Percentiles rank a stretch among this genome's conserved stretches.
These are phyloP conservation scores for Rostratula benghalensis DNA, from an alignment of 2,113 vertebrate genomes.

Conservation along the genomic window DNA sequence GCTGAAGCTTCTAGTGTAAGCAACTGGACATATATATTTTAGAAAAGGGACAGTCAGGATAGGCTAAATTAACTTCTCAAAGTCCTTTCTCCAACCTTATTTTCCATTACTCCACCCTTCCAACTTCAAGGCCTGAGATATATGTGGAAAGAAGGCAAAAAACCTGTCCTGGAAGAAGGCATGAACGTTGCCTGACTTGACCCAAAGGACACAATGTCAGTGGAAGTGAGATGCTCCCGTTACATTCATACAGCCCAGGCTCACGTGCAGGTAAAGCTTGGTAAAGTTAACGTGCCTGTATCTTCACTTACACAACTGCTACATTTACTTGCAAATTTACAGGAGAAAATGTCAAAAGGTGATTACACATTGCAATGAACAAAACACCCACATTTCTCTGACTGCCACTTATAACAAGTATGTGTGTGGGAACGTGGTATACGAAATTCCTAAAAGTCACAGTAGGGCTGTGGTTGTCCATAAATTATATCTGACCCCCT, in stretches of 20 bases:
- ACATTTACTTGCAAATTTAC: slow-evolving; percentile 13
- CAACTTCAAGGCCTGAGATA: background rate
- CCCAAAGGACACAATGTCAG: background rate
- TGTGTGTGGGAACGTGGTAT: background rate
- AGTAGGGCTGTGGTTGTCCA: background rate
- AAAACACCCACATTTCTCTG: slow-evolving; percentile 38
- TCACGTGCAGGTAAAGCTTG: background rate
- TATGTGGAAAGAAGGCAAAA: background rate
- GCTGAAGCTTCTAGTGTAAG: background rate
- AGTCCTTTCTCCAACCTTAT: background rate
- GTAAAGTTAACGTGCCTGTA: background rate
- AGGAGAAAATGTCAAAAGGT: background rate
- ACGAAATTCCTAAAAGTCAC: slow-evolving; percentile 17
- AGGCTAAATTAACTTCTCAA: background rate
- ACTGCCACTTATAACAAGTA: background rate
- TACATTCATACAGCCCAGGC: background rate
- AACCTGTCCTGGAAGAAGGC: background rate
- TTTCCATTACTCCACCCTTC: background rate
- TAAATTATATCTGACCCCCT: background rate
- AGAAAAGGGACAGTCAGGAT: background rate
- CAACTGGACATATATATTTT: background rate
- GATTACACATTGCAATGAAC: background rate
- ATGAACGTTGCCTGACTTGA: background rate
- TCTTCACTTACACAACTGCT: background rate
- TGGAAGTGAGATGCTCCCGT: background rate